These are phyloP conservation scores for Samia ricini DNA, from an alignment of 1,140 invertebrate species.

Conservation along the genomic window DNA sequence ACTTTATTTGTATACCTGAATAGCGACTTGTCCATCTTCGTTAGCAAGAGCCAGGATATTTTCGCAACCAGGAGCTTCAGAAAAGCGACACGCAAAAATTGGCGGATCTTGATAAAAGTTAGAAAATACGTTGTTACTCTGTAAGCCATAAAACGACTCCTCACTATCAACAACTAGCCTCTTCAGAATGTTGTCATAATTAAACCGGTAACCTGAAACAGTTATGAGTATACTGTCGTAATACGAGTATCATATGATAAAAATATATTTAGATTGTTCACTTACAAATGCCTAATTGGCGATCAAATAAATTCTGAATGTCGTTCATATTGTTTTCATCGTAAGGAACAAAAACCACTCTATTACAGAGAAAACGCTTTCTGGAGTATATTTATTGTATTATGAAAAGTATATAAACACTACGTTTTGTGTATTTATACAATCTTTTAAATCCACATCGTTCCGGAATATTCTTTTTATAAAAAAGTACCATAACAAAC, in stretches of 20 bases:
- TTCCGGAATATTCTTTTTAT: constrained; percentile 15
- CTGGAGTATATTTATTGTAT: background rate
- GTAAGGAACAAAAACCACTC: constrained; percentile 15
- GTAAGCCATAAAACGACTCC: constrained; percentile 79
- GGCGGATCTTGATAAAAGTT: constrained; percentile 78
- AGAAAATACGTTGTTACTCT: constrained; percentile 53
- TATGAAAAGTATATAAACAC: background rate
- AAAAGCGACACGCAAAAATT: constrained; percentile 83
- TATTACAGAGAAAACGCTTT: background rate
- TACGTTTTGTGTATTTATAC: background rate
- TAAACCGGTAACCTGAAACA: constrained; percentile 64
- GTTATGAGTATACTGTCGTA: background rate
- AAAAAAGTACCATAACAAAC: background rate
- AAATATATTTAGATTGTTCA: constrained; percentile 13
- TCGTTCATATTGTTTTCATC: constrained; percentile 49
- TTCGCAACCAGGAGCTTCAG: constrained; percentile 79
- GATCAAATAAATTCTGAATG: constrained; percentile 66
- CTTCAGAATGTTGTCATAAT: constrained; percentile 71
- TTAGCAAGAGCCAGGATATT: constrained; percentile 89
- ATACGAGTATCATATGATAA: background rate
- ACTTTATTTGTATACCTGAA: constrained; percentile 71
- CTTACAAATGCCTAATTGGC: constrained; percentile 72
- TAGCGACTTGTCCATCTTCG: constrained; percentile 87
- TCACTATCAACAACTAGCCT: constrained; percentile 66
- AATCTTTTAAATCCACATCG: background rate